phyloP scores from a whole-genome alignment of 2,113 vertebrate species.

The Amia ocellicauda region DNA sequence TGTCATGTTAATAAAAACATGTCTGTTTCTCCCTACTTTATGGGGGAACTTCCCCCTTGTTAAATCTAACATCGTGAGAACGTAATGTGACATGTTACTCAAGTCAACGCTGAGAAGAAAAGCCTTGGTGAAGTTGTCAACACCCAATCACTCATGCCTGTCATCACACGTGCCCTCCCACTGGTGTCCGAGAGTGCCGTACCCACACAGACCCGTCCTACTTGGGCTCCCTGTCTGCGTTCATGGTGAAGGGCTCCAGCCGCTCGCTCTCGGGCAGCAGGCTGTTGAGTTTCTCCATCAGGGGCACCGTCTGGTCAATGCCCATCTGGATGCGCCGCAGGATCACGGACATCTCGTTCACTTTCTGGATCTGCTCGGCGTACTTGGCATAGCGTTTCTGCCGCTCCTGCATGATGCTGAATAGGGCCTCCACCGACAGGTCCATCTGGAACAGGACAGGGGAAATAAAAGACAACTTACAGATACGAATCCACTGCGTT shows the following conservation, averaged over 20 bases:
- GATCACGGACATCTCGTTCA: constrained; percentile 98
- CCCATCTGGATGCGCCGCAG: constrained; percentile 96
- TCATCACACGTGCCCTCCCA: no score
- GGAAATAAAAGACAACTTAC: no score
- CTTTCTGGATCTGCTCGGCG: constrained; percentile 97
- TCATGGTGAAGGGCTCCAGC: constrained; percentile 93
- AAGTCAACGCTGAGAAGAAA: no score
- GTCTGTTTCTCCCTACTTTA: no score
- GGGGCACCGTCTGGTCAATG: constrained; percentile 90
- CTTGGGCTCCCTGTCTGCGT: constrained; percentile 67
- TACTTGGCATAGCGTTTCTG: constrained; percentile 97
- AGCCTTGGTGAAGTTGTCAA: no score
- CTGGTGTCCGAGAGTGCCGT: no score
- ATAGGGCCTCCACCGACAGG: constrained; percentile 86
- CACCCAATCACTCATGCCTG: no score
- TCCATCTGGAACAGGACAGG: constrained; percentile 77
- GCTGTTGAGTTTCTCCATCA: constrained; percentile 94
- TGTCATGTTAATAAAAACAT: no score
- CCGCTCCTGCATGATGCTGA: constrained; percentile 94
- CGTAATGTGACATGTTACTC: no score
- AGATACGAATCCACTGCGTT: no score
- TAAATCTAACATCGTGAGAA: no score
- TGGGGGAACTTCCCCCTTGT: no score
- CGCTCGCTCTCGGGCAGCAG: constrained; percentile 87
- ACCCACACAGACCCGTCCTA: constrained; percentile 25